Base-by-base conservation (phyloP, 2,797 vertebrate species). In the Bucorvus abyssinicus region DNA sequence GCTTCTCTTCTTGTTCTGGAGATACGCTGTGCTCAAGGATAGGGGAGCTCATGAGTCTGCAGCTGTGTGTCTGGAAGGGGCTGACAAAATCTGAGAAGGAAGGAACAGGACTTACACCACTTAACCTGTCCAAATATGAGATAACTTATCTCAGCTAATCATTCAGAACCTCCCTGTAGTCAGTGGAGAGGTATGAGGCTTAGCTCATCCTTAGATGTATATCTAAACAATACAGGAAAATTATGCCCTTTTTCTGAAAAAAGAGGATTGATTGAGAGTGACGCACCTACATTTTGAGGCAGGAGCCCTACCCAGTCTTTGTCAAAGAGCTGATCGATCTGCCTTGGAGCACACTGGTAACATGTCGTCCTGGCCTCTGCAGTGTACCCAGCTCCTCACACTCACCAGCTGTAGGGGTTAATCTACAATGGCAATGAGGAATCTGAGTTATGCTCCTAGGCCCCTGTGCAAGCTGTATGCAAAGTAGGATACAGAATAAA, bases 281-380 rank as follows among this genome's bases (percentile, higher is more conserved):
- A 45, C 10, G 19, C 14, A 78, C 5, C 22, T 60, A 12, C 23
- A 13, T 49, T 70, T 81, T 84, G 52, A 71, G 40, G 10, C 21
- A 81, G 47, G 27, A 81, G 24, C 38, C 21, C 32, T 70, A 68
- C 36, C 23, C 22, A 42, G 44, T 12, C 27, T 70, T 91, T 60
- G 45, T 8, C 65, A 55, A 23, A 81, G 32, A 82, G 19, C 6
- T 34, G 23, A 75, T 9, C 1, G 81, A 21, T 60, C 55, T 69
- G 12, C 8, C 34, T 68, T 52, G 19, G 6, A 55, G 44, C 21
- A 30, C 3, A 26, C 5, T 0, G 0, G 15, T 9, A 7, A 14
- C 16, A 2, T 14, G 6, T 9, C 2, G 3, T 6, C 5, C 10
- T 30, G 55, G 17, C 2, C 1, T 20, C 15, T 68, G 24, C 50